Evolutionary conservation across 2,797 vertebrate species (phyloP).

Genomic region (Paramormyrops hopkinsi): DNA sequence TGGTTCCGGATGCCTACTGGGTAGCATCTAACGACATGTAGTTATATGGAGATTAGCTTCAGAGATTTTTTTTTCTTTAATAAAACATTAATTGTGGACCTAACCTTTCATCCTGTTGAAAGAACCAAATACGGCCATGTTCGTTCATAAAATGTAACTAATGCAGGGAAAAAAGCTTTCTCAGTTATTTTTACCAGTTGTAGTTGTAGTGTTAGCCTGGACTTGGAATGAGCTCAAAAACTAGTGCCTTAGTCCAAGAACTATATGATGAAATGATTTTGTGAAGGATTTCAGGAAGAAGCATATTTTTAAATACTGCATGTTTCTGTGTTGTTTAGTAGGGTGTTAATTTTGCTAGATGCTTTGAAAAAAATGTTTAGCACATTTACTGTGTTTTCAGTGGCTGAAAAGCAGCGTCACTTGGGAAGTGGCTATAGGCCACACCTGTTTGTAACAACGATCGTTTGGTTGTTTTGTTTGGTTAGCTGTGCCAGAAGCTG

Average conservation of each 20-base stretch:
- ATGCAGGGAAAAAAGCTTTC: neutral
- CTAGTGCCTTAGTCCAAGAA: neutral
- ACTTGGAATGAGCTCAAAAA: neutral
- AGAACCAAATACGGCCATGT: neutral
- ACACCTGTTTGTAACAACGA: neutral
- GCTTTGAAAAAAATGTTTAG: neutral
- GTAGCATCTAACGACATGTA: neutral
- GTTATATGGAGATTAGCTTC: neutral
- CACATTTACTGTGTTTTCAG: neutral
- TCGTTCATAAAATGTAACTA: neutral
- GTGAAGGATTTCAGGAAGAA: neutral
- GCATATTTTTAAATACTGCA: neutral
- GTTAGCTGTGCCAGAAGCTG: neutral
- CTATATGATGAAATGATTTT: neutral
- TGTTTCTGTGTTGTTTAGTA: neutral
- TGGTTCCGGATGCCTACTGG: constrained; percentile 32
- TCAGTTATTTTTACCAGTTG: neutral
- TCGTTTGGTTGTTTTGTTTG: neutral
- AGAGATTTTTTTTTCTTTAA: neutral
- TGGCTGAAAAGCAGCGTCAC: neutral
- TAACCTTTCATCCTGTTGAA: neutral
- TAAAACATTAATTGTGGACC: neutral
- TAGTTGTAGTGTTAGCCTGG: neutral
- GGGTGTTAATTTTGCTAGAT: neutral
- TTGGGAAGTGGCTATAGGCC: neutral